Percentiles rank a stretch among this genome's conserved stretches.
These are phyloP conservation scores for Syngnathus floridae DNA, from an alignment of 2,113 vertebrate genomes.

Conservation along the genomic window DNA sequence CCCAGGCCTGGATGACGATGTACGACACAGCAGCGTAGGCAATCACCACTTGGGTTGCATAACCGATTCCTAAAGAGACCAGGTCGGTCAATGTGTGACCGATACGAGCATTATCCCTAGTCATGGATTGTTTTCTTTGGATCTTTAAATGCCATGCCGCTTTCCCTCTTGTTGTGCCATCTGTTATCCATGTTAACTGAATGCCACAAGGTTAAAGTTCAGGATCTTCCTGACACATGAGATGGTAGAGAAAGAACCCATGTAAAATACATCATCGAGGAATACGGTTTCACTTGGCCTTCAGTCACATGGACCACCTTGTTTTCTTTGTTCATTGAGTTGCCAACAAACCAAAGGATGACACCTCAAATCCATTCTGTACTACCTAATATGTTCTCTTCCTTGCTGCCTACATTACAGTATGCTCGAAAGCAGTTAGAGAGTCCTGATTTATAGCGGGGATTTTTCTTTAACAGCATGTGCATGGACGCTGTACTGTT, in stretches of 20 bases:
- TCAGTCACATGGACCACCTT: not conserved
- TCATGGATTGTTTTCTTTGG: not conserved
- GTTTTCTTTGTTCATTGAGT: not conserved
- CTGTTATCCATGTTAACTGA: not conserved
- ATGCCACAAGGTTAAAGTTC: not conserved
- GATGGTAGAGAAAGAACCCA: not conserved
- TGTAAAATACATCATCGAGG: not conserved
- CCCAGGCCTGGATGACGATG: conserved; percentile 68
- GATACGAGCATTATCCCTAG: not conserved
- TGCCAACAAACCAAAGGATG: not conserved
- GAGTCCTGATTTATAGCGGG: not conserved
- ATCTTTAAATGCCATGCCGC: not conserved
- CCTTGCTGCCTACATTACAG: not conserved
- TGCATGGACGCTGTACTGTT: not conserved
- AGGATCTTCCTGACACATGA: not conserved
- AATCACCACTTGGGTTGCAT: conserved; percentile 62
- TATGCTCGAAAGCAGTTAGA: not conserved
- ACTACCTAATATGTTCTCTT: not conserved
- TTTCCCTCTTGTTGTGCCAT: not conserved
- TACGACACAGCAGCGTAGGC: conserved; percentile 62
- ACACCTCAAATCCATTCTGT: not conserved
- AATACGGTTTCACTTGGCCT: not conserved
- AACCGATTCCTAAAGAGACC: conserved; percentile 57
- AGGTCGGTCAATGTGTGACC: not conserved
- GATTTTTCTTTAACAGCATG: not conserved